These are phyloP conservation scores for Netelia fuscicornis DNA, from an alignment of 2,888 invertebrate genomes.

Conservation along the genomic window DNA sequence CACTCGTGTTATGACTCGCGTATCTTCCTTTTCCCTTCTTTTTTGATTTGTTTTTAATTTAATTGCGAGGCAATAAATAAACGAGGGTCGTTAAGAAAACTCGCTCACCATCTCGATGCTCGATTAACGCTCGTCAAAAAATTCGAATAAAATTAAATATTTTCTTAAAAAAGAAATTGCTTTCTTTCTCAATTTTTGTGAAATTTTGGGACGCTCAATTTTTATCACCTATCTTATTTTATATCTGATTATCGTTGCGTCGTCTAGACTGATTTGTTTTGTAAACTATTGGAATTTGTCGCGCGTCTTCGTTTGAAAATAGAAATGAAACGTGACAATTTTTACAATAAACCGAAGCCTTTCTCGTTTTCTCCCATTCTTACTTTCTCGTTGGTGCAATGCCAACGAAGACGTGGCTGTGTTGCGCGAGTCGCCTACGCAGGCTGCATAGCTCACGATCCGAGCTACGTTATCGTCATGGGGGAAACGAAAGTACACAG, in stretches of 20 bases:
- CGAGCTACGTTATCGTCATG: constrained; percentile 5
- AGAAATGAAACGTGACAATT: constrained; percentile 10
- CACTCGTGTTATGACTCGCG: not conserved
- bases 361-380: constrained; percentile 46
- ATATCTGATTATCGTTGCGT: too few relatives aligned
- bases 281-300: too few relatives aligned
- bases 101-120: not conserved
- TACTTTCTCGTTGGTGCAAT: constrained; percentile 41
- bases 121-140: not conserved
- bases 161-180: not conserved
- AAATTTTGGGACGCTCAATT: too few relatives aligned
- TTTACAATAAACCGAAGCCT: constrained; percentile 38
- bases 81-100: not conserved
- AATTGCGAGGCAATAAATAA: not conserved
- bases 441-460: not conserved
- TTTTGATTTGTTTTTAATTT: not conserved
- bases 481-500: not conserved
- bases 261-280: too few relatives aligned
- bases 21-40: not conserved
- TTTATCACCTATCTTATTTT: too few relatives aligned
- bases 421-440: constrained; percentile 18
- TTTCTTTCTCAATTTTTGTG: too few relatives aligned
- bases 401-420: constrained; percentile 4
- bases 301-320: not conserved
- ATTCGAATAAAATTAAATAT: not conserved